These are phyloP conservation scores for Stichopus chloronotus DNA, from an alignment of 35 echinoderm and acorn worm species.

Conservation along the genomic window DNA sequence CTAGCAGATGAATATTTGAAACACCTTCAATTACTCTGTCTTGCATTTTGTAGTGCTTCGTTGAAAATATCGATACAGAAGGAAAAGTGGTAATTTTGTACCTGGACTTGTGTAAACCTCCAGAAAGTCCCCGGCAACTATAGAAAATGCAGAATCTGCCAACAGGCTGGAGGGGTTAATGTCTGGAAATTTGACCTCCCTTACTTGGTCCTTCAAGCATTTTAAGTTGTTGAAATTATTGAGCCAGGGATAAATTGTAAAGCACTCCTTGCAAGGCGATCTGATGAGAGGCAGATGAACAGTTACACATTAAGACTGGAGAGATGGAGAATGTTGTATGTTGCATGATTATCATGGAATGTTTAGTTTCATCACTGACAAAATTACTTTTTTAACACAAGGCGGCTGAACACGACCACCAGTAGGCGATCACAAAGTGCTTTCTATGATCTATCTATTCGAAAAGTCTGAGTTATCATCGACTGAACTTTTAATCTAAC, in stretches of 20 bases:
- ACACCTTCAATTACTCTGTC: no score
- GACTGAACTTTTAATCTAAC: no score
- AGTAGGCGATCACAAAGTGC: no score
- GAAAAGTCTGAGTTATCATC: no score
- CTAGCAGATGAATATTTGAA: no score
- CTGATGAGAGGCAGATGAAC: not conserved
- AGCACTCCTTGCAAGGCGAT: conserved; percentile 41
- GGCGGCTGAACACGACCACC: no score
- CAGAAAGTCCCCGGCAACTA: conserved; percentile 93
- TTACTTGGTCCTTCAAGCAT: conserved; percentile 65
- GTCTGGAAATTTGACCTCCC: conserved; percentile 76
- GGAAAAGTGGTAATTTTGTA: conserved; percentile 16
- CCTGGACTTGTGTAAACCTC: conserved; percentile 86
- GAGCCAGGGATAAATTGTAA: conserved; percentile 89
- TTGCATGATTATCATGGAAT: no score
- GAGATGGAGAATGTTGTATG: no score
- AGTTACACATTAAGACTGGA: not conserved
- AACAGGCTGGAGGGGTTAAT: conserved; percentile 70
- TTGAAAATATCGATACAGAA: not conserved
- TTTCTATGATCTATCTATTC: no score
- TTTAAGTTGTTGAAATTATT: conserved; percentile 83
- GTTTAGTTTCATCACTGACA: no score
- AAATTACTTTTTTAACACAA: no score
- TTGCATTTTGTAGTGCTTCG: no score
- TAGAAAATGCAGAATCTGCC: conserved; percentile 75